Conservation (phyloP, 2,888 invertebrate species). For the Empis livida region DNA sequence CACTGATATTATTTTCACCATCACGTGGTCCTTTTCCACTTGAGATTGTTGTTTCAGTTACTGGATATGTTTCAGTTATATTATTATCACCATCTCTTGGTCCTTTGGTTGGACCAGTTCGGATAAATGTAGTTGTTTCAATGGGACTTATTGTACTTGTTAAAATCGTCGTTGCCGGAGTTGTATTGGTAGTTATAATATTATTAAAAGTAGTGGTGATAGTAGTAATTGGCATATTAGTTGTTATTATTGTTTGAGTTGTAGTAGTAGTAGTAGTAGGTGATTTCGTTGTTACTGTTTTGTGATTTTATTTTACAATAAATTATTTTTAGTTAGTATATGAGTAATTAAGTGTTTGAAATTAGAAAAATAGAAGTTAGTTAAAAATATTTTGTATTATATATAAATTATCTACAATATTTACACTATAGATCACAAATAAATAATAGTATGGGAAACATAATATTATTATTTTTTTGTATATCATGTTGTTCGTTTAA, state of each 20-base stretch:
- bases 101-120: constrained; percentile 6
- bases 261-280: constrained; percentile 13
- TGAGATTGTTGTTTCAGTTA: constrained; percentile 11
- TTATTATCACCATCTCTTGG: constrained; percentile 5
- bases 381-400: neutral
- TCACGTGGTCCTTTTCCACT: constrained; percentile 22
- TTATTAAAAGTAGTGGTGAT: neutral
- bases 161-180: constrained; percentile 3
- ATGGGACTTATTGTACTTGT: constrained; percentile 4
- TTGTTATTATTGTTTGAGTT: constrained; percentile 21
- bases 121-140: constrained; percentile 5
- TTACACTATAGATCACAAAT: neutral
- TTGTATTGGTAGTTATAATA: no score
- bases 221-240: constrained; percentile 21
- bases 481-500: no score
- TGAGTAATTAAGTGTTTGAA: neutral
- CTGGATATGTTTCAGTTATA: constrained; percentile 9
- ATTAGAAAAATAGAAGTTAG: neutral
- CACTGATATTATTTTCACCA: constrained; percentile 34
- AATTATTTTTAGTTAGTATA: neutral
- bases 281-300: constrained; percentile 12
- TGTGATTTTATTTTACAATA: constrained; percentile 2
- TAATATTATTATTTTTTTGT: no score
- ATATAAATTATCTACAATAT: neutral
- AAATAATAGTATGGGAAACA: no score